A percentile compares a stretch with the other conserved stretches of the same genome.
Conservation (phyloP, 2,797 vertebrate species). For the Pachyuromys duprasi region DNA sequence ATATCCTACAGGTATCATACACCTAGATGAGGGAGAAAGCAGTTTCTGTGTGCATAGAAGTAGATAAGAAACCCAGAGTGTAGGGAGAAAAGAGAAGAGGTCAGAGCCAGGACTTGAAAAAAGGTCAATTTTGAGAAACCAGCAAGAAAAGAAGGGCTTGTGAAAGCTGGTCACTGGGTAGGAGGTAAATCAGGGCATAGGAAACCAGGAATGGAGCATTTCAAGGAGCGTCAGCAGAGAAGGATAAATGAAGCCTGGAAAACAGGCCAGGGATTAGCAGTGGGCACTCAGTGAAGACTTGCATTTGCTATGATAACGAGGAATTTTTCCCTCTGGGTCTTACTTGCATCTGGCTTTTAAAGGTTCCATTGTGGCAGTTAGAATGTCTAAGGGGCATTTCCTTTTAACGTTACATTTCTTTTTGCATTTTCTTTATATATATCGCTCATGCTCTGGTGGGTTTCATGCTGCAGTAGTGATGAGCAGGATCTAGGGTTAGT, state of each 20-base stretch:
- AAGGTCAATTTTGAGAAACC: not conserved
- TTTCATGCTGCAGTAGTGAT: conserved; percentile 50
- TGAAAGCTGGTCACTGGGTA: not conserved
- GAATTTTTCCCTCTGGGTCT: conserved; percentile 30
- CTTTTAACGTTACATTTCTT: conserved; percentile 63
- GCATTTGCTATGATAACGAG: conserved; percentile 16
- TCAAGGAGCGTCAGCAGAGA: not conserved
- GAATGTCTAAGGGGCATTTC: conserved; percentile 67
- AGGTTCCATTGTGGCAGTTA: conserved; percentile 34
- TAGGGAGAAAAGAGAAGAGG: conserved; percentile 9
- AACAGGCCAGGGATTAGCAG: not conserved
- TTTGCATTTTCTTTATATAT: conserved; percentile 53
- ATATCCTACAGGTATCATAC: not conserved
- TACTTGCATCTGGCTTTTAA: conserved; percentile 58
- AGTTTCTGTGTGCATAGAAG: not conserved
- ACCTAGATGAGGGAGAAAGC: not conserved
- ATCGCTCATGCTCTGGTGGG: conserved; percentile 31
- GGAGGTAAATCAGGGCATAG: not conserved
- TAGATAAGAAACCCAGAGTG: not conserved
- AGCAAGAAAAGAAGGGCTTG: conserved; percentile 7
- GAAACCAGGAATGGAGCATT: not conserved
- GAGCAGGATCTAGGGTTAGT: conserved; percentile 48
- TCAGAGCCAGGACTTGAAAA: not conserved
- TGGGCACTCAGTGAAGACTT: conserved; percentile 14
- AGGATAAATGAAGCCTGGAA: not conserved